Base-by-base conservation (phyloP, 2,113 vertebrate genomes). In the Hymenochirus boettgeri region DNA sequence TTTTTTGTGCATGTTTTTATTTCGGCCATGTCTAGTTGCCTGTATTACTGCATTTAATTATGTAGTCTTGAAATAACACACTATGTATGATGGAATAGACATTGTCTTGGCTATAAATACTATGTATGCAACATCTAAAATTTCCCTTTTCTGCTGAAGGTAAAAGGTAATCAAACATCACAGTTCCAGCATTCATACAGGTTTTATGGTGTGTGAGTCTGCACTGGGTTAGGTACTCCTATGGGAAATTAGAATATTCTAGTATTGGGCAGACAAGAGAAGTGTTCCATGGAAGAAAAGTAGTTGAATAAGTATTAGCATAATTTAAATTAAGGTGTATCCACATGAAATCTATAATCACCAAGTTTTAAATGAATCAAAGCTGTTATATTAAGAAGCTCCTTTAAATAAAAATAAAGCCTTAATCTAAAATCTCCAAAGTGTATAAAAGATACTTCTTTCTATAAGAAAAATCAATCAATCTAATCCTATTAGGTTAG, bases 1-100 rank as follows among this genome's bases (percentile, higher is more conserved):
- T 22, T 48, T 12, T 48, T 18, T 48, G 46, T 21, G 8, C 12
- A 10, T 7, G 12, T 21, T 48, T 22, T 48, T 12, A 7, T 22
- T 21, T 21, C 46, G 22, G 19, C 9, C 21, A 35, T 12, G 33
- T 35, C 59, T 47, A 3, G 17, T 21, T 21, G 18, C 5, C 22
- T 53, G 31, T 21, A 37, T 62, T 62, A 62, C 60, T 51, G 29
- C 60, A 62, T 51, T 62, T 62, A 62, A 62, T 62, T 51, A 62
- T 35, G 15, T 25, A 25, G 15, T 3, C 39, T 55, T 64, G 37
- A 46, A 56, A 56, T 64, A 64, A 64, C 37, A 56, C 62, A 33
- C 24, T 24, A 25, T 25, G 37, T 52, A 19, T 64, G 48, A 39
- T 13, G 46, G 46, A 29, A 39, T 12, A 37, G 25, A 29, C 50